These are phyloP conservation scores for Naja naja DNA, from an alignment of 2,113 vertebrate genomes.

Conservation along the genomic window DNA sequence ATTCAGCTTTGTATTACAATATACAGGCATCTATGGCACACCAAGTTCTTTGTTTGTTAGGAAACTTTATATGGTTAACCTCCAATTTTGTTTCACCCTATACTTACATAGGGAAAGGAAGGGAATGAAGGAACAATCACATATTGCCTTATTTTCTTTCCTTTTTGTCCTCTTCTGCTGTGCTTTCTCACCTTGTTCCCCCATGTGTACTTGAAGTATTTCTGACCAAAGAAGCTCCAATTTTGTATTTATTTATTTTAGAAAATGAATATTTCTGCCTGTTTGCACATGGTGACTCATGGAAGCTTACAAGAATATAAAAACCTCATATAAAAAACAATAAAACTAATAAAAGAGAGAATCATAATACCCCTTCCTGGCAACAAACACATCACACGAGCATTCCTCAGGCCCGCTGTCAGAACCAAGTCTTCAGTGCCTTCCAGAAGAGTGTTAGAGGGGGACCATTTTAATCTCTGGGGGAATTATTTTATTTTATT, in stretches of 20 bases:
- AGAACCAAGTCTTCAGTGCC: too few relatives aligned
- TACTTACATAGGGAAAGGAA: neutral
- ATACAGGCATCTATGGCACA: neutral
- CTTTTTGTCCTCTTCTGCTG: neutral
- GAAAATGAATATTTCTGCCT: too few relatives aligned
- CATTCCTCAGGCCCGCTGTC: too few relatives aligned
- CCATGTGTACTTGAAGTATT: neutral
- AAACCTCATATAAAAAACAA: too few relatives aligned
- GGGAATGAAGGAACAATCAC: neutral
- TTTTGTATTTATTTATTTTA: neutral
- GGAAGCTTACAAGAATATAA: too few relatives aligned
- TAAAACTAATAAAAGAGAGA: too few relatives aligned
- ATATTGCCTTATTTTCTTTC: neutral
- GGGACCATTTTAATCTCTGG: too few relatives aligned
- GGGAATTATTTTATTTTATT: too few relatives aligned
- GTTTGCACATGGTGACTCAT: too few relatives aligned
- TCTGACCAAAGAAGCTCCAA: slow-evolving; percentile 25
- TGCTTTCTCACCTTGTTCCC: neutral
- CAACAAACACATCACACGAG: too few relatives aligned
- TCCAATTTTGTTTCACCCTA: neutral
- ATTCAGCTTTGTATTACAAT: neutral
- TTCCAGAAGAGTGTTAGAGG: too few relatives aligned
- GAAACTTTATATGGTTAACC: neutral
- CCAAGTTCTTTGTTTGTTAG: neutral
- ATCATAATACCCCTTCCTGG: too few relatives aligned